Percentiles rank a stretch among this genome's conserved stretches.
Conservation (phyloP, 2,888 invertebrate species). For the Tetragnatha montana region DNA sequence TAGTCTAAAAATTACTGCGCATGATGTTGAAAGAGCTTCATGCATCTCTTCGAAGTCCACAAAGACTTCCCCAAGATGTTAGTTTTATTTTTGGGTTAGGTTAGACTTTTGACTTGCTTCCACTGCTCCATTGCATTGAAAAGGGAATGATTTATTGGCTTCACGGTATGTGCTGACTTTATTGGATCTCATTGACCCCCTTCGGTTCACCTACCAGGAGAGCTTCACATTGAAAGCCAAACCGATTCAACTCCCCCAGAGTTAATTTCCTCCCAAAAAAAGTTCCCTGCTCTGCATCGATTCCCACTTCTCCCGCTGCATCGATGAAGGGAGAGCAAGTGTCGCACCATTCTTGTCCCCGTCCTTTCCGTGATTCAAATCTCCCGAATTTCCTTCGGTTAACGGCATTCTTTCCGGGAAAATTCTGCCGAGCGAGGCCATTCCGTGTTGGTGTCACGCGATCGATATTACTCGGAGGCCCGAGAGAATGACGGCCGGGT, state of each 20-base stretch:
- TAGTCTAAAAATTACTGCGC: too few relatives aligned
- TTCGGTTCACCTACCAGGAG: background rate
- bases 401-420: background rate
- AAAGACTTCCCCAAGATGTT: too few relatives aligned
- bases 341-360: background rate
- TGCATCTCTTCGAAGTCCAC: too few relatives aligned
- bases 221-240: background rate
- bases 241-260: background rate
- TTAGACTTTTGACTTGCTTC: too few relatives aligned
- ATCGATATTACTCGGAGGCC: constrained; percentile 54
- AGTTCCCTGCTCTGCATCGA: background rate
- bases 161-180: background rate
- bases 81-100: too few relatives aligned
- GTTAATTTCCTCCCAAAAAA: background rate
- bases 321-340: background rate
- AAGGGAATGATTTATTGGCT: background rate
- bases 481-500: constrained; percentile 62
- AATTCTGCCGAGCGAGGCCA: constrained; percentile 35
- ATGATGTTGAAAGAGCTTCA: too few relatives aligned
- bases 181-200: background rate
- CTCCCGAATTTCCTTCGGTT: background rate
- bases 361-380: background rate
- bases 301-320: background rate
- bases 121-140: background rate
- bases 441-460: constrained; percentile 40